Conservation (phyloP, 2,113 vertebrate species). For the Gopherus evgoodei region DNA sequence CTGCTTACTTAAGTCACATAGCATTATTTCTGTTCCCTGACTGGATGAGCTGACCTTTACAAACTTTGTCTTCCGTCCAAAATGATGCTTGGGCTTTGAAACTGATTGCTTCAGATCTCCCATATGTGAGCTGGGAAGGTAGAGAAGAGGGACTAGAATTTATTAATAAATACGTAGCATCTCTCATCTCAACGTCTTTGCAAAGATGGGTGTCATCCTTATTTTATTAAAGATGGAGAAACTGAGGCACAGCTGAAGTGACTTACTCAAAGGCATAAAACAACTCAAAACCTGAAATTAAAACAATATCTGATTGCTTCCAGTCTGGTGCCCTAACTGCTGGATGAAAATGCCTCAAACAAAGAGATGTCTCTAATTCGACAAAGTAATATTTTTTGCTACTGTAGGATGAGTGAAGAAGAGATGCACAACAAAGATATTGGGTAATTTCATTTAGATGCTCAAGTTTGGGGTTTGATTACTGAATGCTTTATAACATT, state of each 20-base stretch:
- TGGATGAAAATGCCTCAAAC: neutral
- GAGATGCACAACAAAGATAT: neutral
- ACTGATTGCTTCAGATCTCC: neutral
- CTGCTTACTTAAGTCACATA: neutral
- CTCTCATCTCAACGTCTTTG: neutral
- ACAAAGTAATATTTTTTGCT: neutral
- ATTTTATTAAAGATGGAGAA: neutral
- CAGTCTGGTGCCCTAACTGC: neutral
- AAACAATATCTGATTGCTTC: neutral
- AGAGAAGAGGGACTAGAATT: neutral
- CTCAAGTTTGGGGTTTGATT: slow-evolving; percentile 27
- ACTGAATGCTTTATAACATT: slow-evolving; percentile 43
- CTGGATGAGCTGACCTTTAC: neutral
- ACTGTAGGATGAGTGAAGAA: neutral
- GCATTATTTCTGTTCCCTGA: neutral
- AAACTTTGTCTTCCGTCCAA: neutral
- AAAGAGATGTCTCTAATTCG: neutral
- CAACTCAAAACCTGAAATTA: neutral
- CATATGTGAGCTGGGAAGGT: neutral
- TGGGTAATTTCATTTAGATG: slow-evolving; percentile 31
- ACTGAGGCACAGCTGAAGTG: neutral
- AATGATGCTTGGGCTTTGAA: neutral
- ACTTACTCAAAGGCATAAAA: neutral
- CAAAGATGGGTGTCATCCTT: neutral
- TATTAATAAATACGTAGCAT: neutral